phyloP scores from a whole-genome alignment of 2,888 invertebrate species.

The Saturnia pavonia region DNA sequence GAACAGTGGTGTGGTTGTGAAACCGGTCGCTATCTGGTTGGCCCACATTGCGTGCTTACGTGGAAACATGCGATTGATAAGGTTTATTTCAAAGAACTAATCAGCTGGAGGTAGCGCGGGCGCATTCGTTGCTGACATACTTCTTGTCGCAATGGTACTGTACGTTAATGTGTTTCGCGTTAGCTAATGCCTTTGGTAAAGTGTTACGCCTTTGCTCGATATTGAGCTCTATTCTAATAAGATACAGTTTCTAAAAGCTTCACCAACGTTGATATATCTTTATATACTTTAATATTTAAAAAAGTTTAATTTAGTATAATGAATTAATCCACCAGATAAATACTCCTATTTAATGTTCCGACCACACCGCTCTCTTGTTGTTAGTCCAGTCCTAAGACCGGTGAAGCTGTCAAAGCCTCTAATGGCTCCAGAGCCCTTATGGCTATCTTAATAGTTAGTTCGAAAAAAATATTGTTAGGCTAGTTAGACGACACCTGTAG shows the following conservation, averaged over 20 bases:
- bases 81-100: constrained; percentile 4
- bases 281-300: not conserved
- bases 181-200: not conserved
- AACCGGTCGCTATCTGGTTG: constrained; percentile 5
- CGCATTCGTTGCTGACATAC: not conserved
- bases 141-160: not conserved
- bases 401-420: no score
- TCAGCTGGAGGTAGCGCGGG: not conserved
- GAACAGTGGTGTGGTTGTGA: constrained; percentile 2
- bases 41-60: constrained; percentile 10
- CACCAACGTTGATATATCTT: not conserved
- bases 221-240: not conserved
- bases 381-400: no score
- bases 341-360: no score
- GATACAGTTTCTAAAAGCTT: not conserved
- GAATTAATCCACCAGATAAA: no score
- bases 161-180: not conserved
- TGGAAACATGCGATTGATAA: constrained; percentile 10
- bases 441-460: no score
- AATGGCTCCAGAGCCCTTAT: no score
- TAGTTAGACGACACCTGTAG: not conserved
- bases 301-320: no score
- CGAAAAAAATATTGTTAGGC: no score
- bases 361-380: no score
- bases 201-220: not conserved